These are phyloP conservation scores for Manis crassicaudata DNA, from an alignment of 2,797 vertebrate genomes.

Conservation along the genomic window DNA sequence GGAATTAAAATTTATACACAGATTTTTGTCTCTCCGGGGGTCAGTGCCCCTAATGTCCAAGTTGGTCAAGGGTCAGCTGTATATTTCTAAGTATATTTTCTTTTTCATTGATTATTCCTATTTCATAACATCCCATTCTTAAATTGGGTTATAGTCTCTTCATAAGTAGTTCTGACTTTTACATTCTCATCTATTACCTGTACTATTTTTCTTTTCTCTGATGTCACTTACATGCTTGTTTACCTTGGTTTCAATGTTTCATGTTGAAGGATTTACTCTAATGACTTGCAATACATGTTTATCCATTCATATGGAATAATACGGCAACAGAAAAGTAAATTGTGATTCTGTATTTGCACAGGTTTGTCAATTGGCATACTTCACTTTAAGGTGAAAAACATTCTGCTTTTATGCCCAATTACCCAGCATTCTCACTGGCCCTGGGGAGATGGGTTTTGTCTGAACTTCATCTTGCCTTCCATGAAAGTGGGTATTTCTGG, in stretches of 20 bases:
- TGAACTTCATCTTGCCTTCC: background rate
- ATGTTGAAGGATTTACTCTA: background rate
- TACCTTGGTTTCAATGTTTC: background rate
- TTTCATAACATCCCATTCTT: constrained; percentile 7
- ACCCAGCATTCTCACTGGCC: background rate
- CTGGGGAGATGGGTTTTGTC: background rate
- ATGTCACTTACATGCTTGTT: background rate
- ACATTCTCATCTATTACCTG: background rate
- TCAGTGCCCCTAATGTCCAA: too few relatives aligned
- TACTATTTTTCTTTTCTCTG: constrained; percentile 21
- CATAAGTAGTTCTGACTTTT: constrained; percentile 35
- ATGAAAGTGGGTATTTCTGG: background rate
- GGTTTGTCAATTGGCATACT: background rate
- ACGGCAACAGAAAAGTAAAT: background rate
- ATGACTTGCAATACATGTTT: background rate
- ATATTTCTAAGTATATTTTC: background rate
- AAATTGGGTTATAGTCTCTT: background rate
- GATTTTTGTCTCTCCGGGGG: too few relatives aligned
- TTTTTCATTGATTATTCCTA: background rate
- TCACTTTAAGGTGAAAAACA: background rate
- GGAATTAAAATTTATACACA: too few relatives aligned
- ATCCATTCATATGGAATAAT: background rate
- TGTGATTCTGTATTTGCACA: background rate
- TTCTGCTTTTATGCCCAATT: background rate
- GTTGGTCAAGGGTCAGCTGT: background rate